A percentile compares a stretch with the other conserved stretches of the same genome.
These are phyloP conservation scores for Molossus molossus DNA, from an alignment of 2,797 vertebrate species.

Conservation along the genomic window DNA sequence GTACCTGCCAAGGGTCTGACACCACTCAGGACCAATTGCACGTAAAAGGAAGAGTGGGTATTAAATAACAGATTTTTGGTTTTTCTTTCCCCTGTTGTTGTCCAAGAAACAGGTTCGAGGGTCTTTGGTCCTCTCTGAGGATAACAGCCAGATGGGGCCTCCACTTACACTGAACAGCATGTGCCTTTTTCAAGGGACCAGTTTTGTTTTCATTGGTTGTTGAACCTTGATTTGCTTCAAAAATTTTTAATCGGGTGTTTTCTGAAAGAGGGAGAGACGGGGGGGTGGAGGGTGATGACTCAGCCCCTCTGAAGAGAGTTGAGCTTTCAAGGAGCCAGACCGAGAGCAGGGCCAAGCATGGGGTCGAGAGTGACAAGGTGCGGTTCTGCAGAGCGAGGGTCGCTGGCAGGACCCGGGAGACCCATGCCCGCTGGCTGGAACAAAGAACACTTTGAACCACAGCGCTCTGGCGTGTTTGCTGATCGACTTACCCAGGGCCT, in stretches of 20 bases:
- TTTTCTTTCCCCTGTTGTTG: not conserved
- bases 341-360: not conserved
- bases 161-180: not conserved
- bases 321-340: not conserved
- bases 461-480: constrained; percentile 45
- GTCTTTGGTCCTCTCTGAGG: constrained; percentile 54
- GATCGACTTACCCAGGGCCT: constrained; percentile 25
- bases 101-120: constrained; percentile 66
- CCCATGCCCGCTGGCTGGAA: not conserved
- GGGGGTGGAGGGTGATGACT: not conserved
- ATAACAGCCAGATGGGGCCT: constrained; percentile 24
- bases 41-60: not conserved
- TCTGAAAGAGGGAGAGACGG: constrained; percentile 25
- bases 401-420: not conserved
- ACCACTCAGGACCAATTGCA: not conserved
- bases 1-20: constrained; percentile 63
- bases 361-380: not conserved
- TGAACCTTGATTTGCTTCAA: constrained; percentile 64
- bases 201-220: constrained; percentile 66
- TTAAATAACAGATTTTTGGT: not conserved
- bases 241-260: constrained; percentile 63
- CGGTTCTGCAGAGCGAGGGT: not conserved
- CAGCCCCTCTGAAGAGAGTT: constrained; percentile 23
- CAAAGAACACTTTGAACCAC: constrained; percentile 35
- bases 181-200: constrained; percentile 57